Base-by-base conservation (phyloP, 53 echinoderm and acorn worm genomes). In the Pentamera pediparva region DNA sequence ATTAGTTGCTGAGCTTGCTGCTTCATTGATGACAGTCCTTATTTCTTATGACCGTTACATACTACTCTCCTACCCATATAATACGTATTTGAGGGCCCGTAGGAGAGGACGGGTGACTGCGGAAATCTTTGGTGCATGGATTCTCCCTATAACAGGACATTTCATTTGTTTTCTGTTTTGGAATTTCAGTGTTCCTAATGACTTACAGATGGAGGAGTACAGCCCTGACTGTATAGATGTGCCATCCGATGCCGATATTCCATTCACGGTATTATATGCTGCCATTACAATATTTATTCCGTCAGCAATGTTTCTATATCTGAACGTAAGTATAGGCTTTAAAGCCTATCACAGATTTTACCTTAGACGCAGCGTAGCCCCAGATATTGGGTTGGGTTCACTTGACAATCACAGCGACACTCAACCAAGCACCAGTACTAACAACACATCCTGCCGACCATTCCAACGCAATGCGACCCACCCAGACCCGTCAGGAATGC, bases 281-380 rank as follows among this genome's bases (percentile, higher is more conserved):
- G 62, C 57, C n/a, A n/a, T 87, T 4, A 70, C 78, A 11, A 87
- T 87, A 70, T 78, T 87, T 38, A 61, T 62, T 12, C 87, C 87
- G 1, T 77, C 82, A 2, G 25, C 45, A 7, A 18, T 72, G 5
- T 54, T 87, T 0, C 59, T 39, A 37, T 26, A 72, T 35, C 77
- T 82, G n/a, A 87, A 77, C 54, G 22, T 61, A 26, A 18, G 55
- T 0, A 82, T 82, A 24, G 77, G 77, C 25, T 41, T 71, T 10
- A 77, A 82, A 31, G 71, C 71, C 40, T 72, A 33, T 25, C 73
- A 59, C 11, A 61, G 73, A n/a, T n/a, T n/a, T 56, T 70, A 58
- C 45, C 32, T 35, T 26, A 56, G 72, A 56, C 37, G 27, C 76
- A 48, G 19, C 25, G 34, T 29, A n/a, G n/a, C n/a, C n/a, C n/a